phyloP scores from a whole-genome alignment of 1,140 invertebrate genomes.

The Micrasema minimum region DNA sequence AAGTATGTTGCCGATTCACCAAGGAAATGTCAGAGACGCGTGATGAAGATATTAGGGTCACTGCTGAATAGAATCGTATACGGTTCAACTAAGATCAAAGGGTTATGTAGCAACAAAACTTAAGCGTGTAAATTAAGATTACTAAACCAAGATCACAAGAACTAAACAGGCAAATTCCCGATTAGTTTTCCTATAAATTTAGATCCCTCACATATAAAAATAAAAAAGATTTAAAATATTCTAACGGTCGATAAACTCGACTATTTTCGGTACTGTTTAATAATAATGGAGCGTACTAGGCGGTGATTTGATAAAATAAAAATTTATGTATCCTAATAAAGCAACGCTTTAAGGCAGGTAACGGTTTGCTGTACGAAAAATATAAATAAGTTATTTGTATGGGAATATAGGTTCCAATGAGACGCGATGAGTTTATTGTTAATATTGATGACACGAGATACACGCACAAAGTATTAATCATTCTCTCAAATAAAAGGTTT shows the following conservation, averaged over 20 bases:
- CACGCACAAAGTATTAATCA: slow-evolving; percentile 13
- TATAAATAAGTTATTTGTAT: slow-evolving; percentile 38
- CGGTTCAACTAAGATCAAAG: slow-evolving; percentile 21
- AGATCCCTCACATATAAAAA: slow-evolving; percentile 3
- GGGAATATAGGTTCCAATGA: slow-evolving; percentile 2
- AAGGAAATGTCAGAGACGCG: slow-evolving; percentile 14
- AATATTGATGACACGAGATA: slow-evolving; percentile 23
- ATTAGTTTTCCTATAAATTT: no score
- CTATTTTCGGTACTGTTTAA: slow-evolving; percentile 34
- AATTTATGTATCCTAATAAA: slow-evolving; percentile 38
- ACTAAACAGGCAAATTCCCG: no score
- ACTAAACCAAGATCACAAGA: no score
- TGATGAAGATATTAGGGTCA: slow-evolving; percentile 32
- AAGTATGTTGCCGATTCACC: slow-evolving; percentile 11
- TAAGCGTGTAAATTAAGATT: no score
- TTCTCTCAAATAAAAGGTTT: not conserved
- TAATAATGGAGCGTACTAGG: slow-evolving; percentile 27
- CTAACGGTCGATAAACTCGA: not conserved
- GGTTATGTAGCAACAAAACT: slow-evolving; percentile 14
- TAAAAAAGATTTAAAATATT: not conserved
- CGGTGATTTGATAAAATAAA: slow-evolving; percentile 38
- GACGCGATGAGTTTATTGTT: slow-evolving; percentile 20
- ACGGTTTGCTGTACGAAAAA: slow-evolving; percentile 14
- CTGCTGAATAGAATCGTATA: slow-evolving; percentile 1
- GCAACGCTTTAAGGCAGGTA: slow-evolving; percentile 22